Evolutionary conservation across 1,140 invertebrate species (phyloP), one percentile per base, ranked within the genome.

Genomic region (Nautilus pompilius): DNA sequence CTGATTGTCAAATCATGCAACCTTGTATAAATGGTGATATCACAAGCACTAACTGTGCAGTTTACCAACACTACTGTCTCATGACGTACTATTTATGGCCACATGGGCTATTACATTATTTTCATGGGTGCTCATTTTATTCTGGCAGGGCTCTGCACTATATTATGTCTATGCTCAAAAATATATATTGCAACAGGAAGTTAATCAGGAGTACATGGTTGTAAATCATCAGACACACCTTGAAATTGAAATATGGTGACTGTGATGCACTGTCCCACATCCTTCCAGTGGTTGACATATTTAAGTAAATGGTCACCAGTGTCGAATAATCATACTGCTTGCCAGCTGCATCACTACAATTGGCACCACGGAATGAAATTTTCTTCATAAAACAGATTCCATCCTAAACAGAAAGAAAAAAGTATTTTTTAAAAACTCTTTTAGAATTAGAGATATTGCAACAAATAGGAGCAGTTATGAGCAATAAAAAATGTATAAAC

Each of bases 331-430:
- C 69, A 36, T 72, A 62, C 67, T 83, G 70, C 6, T 15, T 65
- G 1, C 83, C 83, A 3, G 81, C 83, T 15, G 83, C 81, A 73
- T 84, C 83, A 66, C 81, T 83, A 62, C 84, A 85, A 53, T 77
- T 74, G 2, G 76, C 78, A 4, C 81, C 82, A 53, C 82, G 66
- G 60, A 83, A 85, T 22, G 82, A 81, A 6, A 80, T 72, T 32
- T 77, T 51, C 46, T 78, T 67, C 24, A 84, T 79, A n/a, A 54
- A 61, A 65, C 82, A 84, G 1, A 69, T 70, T 17, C 72, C 70
- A 48, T 70, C 65, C 72, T 76, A n/a, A n/a, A n/a, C n/a, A n/a
- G n/a, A n/a, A n/a, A 28, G 13, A 53, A 53, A 28, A 53, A 53
- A 46, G 8, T 41, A 10, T 41, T 10, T 41, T 41, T 41, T 10